Conservation (phyloP, 2,888 invertebrate species). For the Stenotaenia linearis region DNA sequence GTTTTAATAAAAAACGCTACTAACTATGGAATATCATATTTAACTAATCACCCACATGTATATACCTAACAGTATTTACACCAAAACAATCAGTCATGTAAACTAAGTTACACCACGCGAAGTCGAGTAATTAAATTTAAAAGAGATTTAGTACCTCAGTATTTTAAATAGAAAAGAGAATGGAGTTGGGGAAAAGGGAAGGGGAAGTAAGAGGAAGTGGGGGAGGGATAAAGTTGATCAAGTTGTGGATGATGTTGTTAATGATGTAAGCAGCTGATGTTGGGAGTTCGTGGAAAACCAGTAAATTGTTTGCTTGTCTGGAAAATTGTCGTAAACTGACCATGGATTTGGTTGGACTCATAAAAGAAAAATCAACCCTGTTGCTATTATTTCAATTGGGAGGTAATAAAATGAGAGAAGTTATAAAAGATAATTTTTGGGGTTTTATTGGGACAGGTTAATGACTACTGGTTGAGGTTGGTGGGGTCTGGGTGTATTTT, state of each 20-base stretch:
- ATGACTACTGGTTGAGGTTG: too few species aligned
- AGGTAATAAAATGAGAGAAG: not conserved
- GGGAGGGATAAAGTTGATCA: not conserved
- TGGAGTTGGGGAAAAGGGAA: too few species aligned
- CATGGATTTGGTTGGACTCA: not conserved
- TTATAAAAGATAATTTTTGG: not conserved
- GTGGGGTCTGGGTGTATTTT: too few species aligned
- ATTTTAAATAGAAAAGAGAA: not conserved
- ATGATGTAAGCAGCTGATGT: not conserved
- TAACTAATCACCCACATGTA: too few species aligned
- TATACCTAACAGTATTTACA: too few species aligned
- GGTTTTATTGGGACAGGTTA: not conserved
- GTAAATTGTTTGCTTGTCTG: conserved; percentile 15
- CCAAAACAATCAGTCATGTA: not conserved
- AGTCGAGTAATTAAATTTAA: too few species aligned
- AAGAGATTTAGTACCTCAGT: too few species aligned
- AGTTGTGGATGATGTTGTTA: not conserved
- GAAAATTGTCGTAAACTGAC: conserved; percentile 10
- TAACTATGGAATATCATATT: too few species aligned
- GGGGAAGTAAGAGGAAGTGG: not conserved
- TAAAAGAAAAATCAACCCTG: conserved; percentile 7
- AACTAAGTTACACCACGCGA: too few species aligned
- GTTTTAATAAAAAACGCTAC: too few species aligned
- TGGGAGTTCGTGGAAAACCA: not conserved
- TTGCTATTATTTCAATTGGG: conserved; percentile 11